Evolutionary conservation across 2,797 vertebrate species (phyloP), one percentile per base, ranked within the genome.

Genomic region (Dipus sagitta): DNA sequence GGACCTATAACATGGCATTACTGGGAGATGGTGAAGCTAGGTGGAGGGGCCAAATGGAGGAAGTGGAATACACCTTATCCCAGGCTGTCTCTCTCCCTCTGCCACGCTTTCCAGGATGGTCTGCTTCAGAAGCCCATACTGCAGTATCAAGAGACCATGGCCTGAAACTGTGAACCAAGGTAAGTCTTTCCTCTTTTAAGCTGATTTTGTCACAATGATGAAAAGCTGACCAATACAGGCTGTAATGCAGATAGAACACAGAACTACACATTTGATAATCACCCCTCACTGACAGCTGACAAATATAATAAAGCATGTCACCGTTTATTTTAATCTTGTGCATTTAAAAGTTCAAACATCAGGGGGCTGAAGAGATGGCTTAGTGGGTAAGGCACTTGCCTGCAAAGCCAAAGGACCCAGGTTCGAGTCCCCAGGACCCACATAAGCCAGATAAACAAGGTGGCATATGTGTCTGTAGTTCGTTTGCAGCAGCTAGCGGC

Each of bases 311-410:
- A 65, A 28, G 26, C 28, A 4, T 65, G 34, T 14, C 58, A 4
- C 20, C 93, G 93, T 75, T 54, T 93, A 89, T 47, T 67, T 34
- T 76, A 30, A 87, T 78, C 87, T 62, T 88, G 11, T 90, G 17
- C 2, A 58, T 83, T 80, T 82, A 32, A 9, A 54, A 90, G 38
- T 77, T 68, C 54, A 58, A 58, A 58, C 54, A 58, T 58, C 3
- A 47, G 10, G 47, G 47, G 47, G 47, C 47, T 47, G 47, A 47
- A 47, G 47, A 47, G 47, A 47, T 9, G 47, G 47, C 8, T 47
- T 47, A 47, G 47, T 8, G 47, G 47, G 7, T 47, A 47, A 11
- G 47, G 8, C 47, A 47, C 47, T 47, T 47, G 47, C 47, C 47
- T 47, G 47, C 47, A 47, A 47, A 47, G 10, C 47, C 47, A 47